Percentiles rank a stretch among this genome's conserved stretches.
phyloP scores from a whole-genome alignment of 1,140 invertebrate species.

The Euura saliciscinereae region DNA sequence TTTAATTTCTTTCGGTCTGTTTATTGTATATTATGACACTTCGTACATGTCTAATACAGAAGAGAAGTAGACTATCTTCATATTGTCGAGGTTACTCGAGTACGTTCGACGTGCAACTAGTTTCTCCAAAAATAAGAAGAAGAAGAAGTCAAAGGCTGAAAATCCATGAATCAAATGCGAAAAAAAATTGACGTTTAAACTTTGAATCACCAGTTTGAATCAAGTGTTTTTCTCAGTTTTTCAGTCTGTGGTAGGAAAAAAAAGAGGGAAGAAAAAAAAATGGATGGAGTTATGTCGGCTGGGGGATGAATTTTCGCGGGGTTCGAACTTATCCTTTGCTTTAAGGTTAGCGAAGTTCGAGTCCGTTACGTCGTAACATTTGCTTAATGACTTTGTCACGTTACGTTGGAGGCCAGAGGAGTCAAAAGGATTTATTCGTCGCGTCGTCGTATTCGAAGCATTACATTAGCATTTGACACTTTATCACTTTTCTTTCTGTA shows the following conservation, averaged over 20 bases:
- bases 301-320: too few species aligned
- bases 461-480: conserved; percentile 4
- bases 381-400: conserved; percentile 5
- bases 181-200: conserved; percentile 1
- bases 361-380: background rate
- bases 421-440: background rate
- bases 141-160: background rate
- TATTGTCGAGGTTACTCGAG: background rate
- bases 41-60: too few species aligned
- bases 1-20: too few species aligned
- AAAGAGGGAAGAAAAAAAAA: too few species aligned
- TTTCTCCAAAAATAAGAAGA: background rate
- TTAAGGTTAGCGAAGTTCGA: too few species aligned
- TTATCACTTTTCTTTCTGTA: conserved; percentile 1
- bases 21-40: too few species aligned
- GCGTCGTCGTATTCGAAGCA: conserved; percentile 1
- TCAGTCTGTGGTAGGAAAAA: too few species aligned
- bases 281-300: too few species aligned
- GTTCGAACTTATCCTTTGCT: background rate
- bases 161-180: background rate
- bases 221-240: too few species aligned
- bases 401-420: too few species aligned
- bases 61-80: background rate
- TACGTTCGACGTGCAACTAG: background rate
- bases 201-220: background rate